phyloP scores from a whole-genome alignment of 2,797 vertebrate species.

The Antennarius maculatus region DNA sequence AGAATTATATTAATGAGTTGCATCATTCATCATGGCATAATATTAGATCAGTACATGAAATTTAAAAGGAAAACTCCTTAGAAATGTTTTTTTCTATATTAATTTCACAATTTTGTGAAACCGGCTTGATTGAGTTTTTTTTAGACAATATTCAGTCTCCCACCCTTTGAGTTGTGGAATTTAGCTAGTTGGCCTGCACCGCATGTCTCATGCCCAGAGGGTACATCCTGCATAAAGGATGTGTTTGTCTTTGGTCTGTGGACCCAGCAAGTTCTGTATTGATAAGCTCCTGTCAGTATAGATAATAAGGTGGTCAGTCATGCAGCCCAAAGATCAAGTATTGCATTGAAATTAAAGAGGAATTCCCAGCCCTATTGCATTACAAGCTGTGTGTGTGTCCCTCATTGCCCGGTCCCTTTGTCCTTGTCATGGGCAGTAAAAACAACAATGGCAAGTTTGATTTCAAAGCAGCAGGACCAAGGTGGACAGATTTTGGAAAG shows the following conservation, averaged over 20 bases:
- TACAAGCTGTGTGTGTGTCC: conserved; percentile 80
- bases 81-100: not conserved
- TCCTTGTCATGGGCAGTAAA: conserved; percentile 81
- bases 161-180: conserved; percentile 58
- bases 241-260: conserved; percentile 86
- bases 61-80: not conserved
- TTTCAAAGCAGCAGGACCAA: conserved; percentile 78
- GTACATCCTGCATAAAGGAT: conserved; percentile 81
- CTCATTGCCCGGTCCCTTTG: conserved; percentile 66
- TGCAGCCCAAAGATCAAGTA: conserved; percentile 91
- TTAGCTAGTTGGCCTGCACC: conserved; percentile 73
- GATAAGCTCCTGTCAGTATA: conserved; percentile 85
- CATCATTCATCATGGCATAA: not conserved
- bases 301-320: conserved; percentile 92
- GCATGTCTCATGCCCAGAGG: conserved; percentile 73
- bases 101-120: not conserved
- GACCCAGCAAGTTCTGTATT: conserved; percentile 74
- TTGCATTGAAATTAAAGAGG: conserved; percentile 88
- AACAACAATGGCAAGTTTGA: conserved; percentile 83
- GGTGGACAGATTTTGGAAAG: conserved; percentile 66
- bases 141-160: conserved; percentile 43
- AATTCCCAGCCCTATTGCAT: conserved; percentile 91
- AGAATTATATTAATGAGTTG: not conserved
- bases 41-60: not conserved
- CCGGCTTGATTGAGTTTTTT: conserved; percentile 26